These are phyloP conservation scores for Agrilus planipennis DNA, from an alignment of 1,140 invertebrate genomes.

Conservation along the genomic window DNA sequence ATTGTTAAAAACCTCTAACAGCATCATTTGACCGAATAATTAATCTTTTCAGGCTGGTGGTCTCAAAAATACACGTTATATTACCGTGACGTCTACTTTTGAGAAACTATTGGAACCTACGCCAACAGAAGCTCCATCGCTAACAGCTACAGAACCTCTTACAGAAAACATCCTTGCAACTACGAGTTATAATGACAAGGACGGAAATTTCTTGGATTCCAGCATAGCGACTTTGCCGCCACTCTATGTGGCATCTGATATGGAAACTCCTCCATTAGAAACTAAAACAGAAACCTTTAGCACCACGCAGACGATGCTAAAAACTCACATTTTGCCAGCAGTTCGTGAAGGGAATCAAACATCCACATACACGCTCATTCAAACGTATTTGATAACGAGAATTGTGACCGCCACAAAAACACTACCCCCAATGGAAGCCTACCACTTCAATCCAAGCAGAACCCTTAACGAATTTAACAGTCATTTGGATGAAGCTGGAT, in stretches of 20 bases:
- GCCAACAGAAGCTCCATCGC: constrained; percentile 36
- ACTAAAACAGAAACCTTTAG: constrained; percentile 85
- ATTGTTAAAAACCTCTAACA: no score
- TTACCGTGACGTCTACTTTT: constrained; percentile 71
- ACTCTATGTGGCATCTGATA: constrained; percentile 57
- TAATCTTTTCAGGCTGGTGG: constrained; percentile 71
- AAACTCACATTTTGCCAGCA: constrained; percentile 76
- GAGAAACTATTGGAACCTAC: constrained; percentile 58
- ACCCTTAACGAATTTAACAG: constrained; percentile 82
- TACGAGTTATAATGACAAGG: constrained; percentile 58
- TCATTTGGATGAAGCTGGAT: constrained; percentile 74
- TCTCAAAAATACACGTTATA: constrained; percentile 72
- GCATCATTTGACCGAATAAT: no score
- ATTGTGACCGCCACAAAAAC: constrained; percentile 80
- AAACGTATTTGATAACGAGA: constrained; percentile 77
- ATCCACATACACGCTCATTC: constrained; percentile 64
- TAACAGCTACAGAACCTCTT: constrained; percentile 56
- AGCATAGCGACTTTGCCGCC: constrained; percentile 71
- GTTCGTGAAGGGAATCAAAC: constrained; percentile 58
- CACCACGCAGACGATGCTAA: constrained; percentile 73
- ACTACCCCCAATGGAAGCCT: constrained; percentile 71
- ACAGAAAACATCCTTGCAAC: constrained; percentile 79
- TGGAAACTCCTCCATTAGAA: constrained; percentile 69
- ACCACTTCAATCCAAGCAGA: constrained; percentile 75
- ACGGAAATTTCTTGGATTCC: constrained; percentile 56